Evolutionary conservation across 1,140 invertebrate species (phyloP).

Genomic region (Anagrus nilaparvatae): DNA sequence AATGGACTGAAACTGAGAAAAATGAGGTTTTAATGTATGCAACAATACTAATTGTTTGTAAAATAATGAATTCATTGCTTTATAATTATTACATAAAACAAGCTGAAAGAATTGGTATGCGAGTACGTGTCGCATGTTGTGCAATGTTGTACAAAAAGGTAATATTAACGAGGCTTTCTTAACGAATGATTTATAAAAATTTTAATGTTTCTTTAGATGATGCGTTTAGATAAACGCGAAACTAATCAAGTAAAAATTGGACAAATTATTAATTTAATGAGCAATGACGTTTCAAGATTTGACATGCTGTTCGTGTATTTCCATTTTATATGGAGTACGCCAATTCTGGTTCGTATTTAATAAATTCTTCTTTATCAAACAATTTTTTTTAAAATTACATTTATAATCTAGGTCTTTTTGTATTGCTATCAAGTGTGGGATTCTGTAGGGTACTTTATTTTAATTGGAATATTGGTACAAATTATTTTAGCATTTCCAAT

Average conservation of each 20-base stretch:
- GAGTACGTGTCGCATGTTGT: conserved; percentile 1
- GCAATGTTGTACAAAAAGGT: conserved; percentile 9
- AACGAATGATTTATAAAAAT: not conserved
- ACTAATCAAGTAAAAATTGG: conserved; percentile 57
- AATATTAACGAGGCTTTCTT: not conserved
- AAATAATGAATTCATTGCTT: not conserved
- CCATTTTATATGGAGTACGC: conserved; percentile 62
- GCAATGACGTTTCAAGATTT: conserved; percentile 61
- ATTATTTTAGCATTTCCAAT: not conserved
- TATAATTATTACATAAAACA: not conserved
- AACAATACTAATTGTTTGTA: not conserved
- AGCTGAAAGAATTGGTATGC: conserved; percentile 2
- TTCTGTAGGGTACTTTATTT: not conserved
- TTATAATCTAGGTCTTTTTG: too few relatives aligned
- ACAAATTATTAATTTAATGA: conserved; percentile 76
- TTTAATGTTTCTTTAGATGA: conserved; percentile 20
- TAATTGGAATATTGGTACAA: not conserved
- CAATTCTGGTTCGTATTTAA: conserved; percentile 53
- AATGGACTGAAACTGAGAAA: too few relatives aligned
- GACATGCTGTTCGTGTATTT: conserved; percentile 36
- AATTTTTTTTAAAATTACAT: too few relatives aligned
- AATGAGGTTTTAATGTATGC: too few relatives aligned
- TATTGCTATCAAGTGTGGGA: not conserved
- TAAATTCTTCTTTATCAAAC: too few relatives aligned
- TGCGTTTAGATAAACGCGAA: conserved; percentile 36